These are phyloP conservation scores for Spizella passerina DNA, from an alignment of 2,797 vertebrate genomes.

Conservation along the genomic window DNA sequence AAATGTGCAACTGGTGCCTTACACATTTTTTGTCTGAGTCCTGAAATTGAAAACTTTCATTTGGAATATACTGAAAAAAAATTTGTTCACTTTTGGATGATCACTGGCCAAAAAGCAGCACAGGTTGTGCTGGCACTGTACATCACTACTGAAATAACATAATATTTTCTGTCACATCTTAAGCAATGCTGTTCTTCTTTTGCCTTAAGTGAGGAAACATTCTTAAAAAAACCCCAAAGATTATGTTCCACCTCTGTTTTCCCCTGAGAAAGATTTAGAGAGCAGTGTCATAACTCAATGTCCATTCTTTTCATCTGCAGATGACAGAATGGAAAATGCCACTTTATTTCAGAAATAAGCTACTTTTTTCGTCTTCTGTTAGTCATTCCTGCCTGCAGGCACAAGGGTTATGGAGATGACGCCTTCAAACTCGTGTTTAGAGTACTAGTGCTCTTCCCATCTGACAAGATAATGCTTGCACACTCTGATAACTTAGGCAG, in stretches of 20 bases:
- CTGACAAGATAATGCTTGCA: not conserved
- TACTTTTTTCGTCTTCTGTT: not conserved
- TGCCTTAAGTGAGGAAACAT: slow-evolving; percentile 48
- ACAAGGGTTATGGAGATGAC: not conserved
- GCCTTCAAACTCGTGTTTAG: not conserved
- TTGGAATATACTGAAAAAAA: not conserved
- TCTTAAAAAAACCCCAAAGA: not conserved
- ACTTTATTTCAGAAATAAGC: slow-evolving; percentile 43
- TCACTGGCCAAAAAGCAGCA: not conserved
- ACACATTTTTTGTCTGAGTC: not conserved
- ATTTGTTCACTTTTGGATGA: not conserved
- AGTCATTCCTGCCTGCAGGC: slow-evolving; percentile 32
- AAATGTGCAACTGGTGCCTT: not conserved
- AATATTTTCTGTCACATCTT: slow-evolving; percentile 12
- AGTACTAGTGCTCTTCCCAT: not conserved
- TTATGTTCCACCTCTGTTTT: not conserved
- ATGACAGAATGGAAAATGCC: slow-evolving; percentile 54
- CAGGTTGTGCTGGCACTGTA: not conserved
- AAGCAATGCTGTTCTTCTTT: slow-evolving; percentile 17
- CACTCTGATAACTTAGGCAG: not conserved
- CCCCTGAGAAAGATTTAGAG: slow-evolving; percentile 36
- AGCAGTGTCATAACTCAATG: slow-evolving; percentile 32
- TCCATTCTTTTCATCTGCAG: slow-evolving; percentile 26
- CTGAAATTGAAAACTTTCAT: not conserved
- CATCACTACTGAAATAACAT: not conserved